phyloP scores from a whole-genome alignment of 2,113 vertebrate species.

The Xiphophorus couchianus region DNA sequence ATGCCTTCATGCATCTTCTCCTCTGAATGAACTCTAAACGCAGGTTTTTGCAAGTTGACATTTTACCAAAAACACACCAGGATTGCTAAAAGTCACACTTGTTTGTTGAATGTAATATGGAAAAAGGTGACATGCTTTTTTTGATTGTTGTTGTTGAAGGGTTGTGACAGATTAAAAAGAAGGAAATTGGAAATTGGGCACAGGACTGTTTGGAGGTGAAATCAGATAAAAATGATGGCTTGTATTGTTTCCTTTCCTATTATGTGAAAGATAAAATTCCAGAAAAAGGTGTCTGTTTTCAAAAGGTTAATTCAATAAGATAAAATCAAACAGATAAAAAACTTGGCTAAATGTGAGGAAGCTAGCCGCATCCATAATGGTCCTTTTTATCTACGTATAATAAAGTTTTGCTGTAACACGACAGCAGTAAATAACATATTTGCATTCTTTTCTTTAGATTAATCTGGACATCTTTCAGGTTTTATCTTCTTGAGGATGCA shows the following conservation, averaged over 20 bases:
- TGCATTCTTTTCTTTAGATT: conserved; percentile 20
- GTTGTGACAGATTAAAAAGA: conserved; percentile 14
- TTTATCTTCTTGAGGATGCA: conserved; percentile 38
- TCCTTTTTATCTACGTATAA: conserved; percentile 21
- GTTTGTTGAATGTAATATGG: neutral
- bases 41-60: conserved; percentile 13
- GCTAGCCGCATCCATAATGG: conserved; percentile 35
- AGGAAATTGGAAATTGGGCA: conserved; percentile 2
- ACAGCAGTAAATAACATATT: conserved; percentile 22
- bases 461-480: conserved; percentile 24
- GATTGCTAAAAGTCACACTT: conserved; percentile 6
- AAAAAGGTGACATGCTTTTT: conserved; percentile 22
- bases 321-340: conserved; percentile 44
- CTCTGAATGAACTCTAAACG: conserved; percentile 37
- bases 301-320: conserved; percentile 59
- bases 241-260: conserved; percentile 55
- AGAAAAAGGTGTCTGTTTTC: conserved; percentile 46
- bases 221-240: conserved; percentile 45
- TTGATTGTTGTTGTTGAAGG: conserved; percentile 42
- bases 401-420: conserved; percentile 18
- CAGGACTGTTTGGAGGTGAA: conserved; percentile 45
- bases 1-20: conserved; percentile 36
- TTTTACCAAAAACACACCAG: conserved; percentile 9
- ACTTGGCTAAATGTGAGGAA: conserved; percentile 31
- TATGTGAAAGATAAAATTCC: conserved; percentile 56